phyloP scores from a whole-genome alignment of 2,888 invertebrate species.

The Protophormia terraenovae region DNA sequence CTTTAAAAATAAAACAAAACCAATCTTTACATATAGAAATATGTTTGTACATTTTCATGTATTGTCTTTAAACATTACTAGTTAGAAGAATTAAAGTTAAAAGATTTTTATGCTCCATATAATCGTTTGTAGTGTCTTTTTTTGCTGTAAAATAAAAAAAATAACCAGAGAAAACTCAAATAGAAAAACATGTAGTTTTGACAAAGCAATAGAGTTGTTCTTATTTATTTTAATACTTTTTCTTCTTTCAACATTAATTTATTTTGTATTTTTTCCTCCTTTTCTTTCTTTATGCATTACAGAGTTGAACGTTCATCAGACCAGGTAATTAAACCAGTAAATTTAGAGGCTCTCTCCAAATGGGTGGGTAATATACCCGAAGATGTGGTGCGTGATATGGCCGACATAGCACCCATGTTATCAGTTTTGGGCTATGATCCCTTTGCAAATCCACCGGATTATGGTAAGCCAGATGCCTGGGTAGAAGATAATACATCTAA shows the following conservation, averaged over 20 bases:
- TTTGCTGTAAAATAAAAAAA: not conserved
- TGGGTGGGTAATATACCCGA: constrained; percentile 95
- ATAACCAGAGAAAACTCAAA: not conserved
- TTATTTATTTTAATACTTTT: not conserved
- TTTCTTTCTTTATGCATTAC: constrained; percentile 71
- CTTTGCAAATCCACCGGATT: constrained; percentile 96
- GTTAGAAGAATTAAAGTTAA: constrained; percentile 17
- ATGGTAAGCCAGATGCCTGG: constrained; percentile 91
- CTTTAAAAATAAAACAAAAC: not conserved
- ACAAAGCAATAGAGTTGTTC: constrained; percentile 54
- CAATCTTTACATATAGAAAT: not conserved
- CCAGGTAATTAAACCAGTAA: constrained; percentile 99
- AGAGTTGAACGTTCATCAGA: constrained; percentile 98
- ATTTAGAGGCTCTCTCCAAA: constrained; percentile 95
- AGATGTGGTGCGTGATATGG: constrained; percentile 96
- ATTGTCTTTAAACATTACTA: not conserved
- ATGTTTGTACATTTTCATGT: not conserved
- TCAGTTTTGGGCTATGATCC: constrained; percentile 97
- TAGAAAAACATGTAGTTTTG: not conserved
- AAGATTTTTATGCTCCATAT: constrained; percentile 43
- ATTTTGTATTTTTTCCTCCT: not conserved
- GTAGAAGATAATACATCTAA: constrained; percentile 86
- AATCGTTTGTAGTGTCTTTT: constrained; percentile 32
- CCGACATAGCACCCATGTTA: constrained; percentile 96
- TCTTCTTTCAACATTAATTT: constrained; percentile 28